A percentile compares a stretch with the other conserved stretches of the same genome.
These are phyloP conservation scores for Pterophyllum scalare DNA, from an alignment of 2,113 vertebrate genomes.

Conservation along the genomic window DNA sequence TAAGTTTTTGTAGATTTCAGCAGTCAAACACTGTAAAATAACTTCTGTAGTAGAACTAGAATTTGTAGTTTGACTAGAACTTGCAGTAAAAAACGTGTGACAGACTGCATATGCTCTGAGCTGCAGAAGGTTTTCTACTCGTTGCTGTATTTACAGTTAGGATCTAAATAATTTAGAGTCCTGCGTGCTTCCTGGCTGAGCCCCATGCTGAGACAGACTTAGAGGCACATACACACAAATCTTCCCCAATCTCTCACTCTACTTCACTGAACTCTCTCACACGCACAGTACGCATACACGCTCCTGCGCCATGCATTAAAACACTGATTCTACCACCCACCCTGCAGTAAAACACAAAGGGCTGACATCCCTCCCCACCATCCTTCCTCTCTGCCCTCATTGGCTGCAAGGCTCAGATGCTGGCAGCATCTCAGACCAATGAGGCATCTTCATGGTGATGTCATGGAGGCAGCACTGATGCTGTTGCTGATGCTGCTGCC, in stretches of 20 bases:
- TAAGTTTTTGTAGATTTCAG: neutral
- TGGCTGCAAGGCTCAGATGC: slow-evolving; percentile 66
- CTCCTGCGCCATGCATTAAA: slow-evolving; percentile 58
- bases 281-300: slow-evolving; percentile 2
- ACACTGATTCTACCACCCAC: slow-evolving; percentile 52
- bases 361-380: slow-evolving; percentile 55
- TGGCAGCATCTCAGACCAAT: slow-evolving; percentile 78
- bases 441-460: slow-evolving; percentile 76
- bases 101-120: neutral
- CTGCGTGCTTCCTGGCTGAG: neutral
- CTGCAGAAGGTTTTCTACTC: neutral
- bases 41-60: neutral
- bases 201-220: slow-evolving; percentile 45
- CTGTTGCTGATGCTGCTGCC: slow-evolving; percentile 84
- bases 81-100: neutral
- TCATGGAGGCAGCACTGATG: slow-evolving; percentile 80
- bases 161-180: slow-evolving; percentile 63
- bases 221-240: slow-evolving; percentile 2
- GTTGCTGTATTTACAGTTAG: slow-evolving; percentile 29
- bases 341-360: slow-evolving; percentile 73
- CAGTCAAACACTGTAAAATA: neutral
- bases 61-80: neutral
- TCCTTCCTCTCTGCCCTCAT: slow-evolving; percentile 48
- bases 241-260: slow-evolving; percentile 20
- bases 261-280: slow-evolving; percentile 20